Evolutionary conservation across 2,888 invertebrate genomes (phyloP).

Genomic region (Dicyrtomina minuta): DNA sequence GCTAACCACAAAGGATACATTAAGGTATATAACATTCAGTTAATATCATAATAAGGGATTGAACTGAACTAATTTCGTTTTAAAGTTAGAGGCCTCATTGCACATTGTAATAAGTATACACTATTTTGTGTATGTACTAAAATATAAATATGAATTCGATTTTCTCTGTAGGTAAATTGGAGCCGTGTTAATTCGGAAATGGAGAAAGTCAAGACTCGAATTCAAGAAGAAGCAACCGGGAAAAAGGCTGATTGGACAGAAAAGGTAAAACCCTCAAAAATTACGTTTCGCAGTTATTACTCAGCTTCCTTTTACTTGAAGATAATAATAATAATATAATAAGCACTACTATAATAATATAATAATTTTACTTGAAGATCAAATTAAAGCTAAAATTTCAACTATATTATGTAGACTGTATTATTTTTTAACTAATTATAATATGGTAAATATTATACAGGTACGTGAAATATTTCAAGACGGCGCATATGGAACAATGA

Average conservation of each 20-base stretch:
- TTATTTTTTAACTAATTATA: too few species aligned
- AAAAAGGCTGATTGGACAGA: conserved; percentile 74
- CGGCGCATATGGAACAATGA: conserved; percentile 75
- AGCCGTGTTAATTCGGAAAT: conserved; percentile 78
- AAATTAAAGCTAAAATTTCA: too few species aligned
- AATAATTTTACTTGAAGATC: background rate
- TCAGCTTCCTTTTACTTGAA: background rate
- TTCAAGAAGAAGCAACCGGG: conserved; percentile 72
- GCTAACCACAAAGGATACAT: conserved; percentile 93
- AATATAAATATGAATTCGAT: background rate
- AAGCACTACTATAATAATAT: background rate
- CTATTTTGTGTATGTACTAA: too few species aligned
- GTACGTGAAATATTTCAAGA: too few species aligned
- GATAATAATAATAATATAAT: background rate
- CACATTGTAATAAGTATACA: too few species aligned
- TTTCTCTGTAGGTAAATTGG: conserved; percentile 70
- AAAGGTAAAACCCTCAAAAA: conserved; percentile 79
- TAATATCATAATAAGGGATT: too few species aligned
- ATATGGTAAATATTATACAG: too few species aligned
- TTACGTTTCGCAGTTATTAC: background rate
- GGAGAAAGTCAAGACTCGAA: conserved; percentile 78
- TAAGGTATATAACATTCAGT: conserved; percentile 58
- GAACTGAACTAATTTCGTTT: too few species aligned
- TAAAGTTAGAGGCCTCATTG: too few species aligned
- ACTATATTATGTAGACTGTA: too few species aligned